phyloP scores from a whole-genome alignment of 2,113 vertebrate species.

The Hippocampus zosterae region DNA sequence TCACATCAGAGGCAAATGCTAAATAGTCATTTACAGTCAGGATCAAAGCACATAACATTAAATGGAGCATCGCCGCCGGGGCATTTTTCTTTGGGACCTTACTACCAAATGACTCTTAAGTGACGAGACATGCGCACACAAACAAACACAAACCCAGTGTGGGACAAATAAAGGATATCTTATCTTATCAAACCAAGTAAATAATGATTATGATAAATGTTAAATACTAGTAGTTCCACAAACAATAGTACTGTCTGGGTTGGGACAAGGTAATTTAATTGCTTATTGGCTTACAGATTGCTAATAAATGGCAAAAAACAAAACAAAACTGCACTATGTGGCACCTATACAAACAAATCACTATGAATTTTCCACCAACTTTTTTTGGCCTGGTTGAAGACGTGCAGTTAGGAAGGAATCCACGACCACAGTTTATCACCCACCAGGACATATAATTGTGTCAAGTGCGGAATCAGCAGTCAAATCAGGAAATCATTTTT shows the following conservation, averaged over 20 bases:
- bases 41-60: conserved; percentile 24
- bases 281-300: no score
- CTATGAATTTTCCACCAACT: not conserved
- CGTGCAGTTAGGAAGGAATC: not conserved
- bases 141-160: no score
- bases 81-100: not conserved
- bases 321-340: no score
- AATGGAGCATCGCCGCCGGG: conserved; percentile 1
- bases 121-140: not conserved
- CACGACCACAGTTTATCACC: not conserved
- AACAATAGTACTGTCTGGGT: not conserved
- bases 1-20: conserved; percentile 23
- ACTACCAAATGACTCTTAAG: not conserved
- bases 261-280: not conserved
- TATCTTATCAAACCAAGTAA: not conserved
- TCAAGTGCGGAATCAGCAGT: not conserved
- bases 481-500: not conserved
- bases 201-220: not conserved
- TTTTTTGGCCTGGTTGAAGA: not conserved
- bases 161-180: no score
- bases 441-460: not conserved
- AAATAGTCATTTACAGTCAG: conserved; percentile 30
- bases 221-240: not conserved
- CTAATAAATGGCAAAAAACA: no score
- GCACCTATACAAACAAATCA: no score